phyloP scores from a whole-genome alignment of 2,888 invertebrate species.

The Athrips mouffetella region DNA sequence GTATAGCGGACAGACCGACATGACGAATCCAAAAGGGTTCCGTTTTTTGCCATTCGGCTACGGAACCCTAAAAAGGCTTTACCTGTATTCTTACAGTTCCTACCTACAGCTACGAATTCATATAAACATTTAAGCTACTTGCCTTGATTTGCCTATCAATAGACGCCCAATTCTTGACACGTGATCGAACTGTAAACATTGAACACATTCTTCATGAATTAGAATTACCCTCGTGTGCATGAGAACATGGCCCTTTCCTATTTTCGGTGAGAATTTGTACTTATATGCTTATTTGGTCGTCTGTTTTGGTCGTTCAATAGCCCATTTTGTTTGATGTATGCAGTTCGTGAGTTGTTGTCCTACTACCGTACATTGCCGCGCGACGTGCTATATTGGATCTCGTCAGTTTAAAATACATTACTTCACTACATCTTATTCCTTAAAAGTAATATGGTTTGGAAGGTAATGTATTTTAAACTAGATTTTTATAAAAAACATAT shows the following conservation, averaged over 20 bases:
- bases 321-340: slow-evolving; percentile 21
- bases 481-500: too few species aligned
- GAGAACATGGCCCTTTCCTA: slow-evolving; percentile 47
- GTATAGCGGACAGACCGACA: too few species aligned
- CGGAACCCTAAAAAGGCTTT: too few species aligned
- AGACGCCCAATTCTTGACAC: not conserved
- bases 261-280: slow-evolving; percentile 63
- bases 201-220: slow-evolving; percentile 29
- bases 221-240: slow-evolving; percentile 50
- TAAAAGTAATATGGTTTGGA: too few species aligned
- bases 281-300: slow-evolving; percentile 10
- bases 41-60: too few species aligned
- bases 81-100: too few species aligned
- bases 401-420: too few species aligned
- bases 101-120: not conserved
- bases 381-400: not conserved
- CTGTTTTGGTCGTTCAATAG: slow-evolving; percentile 11
- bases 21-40: too few species aligned
- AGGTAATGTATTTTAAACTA: too few species aligned
- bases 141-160: not conserved
- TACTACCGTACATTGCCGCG: not conserved
- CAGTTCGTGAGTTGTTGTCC: slow-evolving; percentile 12
- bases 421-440: too few species aligned
- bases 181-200: slow-evolving; percentile 11
- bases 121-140: not conserved